Base-by-base conservation (phyloP, 2,888 invertebrate species). In the Dorcus parallelipipedus region DNA sequence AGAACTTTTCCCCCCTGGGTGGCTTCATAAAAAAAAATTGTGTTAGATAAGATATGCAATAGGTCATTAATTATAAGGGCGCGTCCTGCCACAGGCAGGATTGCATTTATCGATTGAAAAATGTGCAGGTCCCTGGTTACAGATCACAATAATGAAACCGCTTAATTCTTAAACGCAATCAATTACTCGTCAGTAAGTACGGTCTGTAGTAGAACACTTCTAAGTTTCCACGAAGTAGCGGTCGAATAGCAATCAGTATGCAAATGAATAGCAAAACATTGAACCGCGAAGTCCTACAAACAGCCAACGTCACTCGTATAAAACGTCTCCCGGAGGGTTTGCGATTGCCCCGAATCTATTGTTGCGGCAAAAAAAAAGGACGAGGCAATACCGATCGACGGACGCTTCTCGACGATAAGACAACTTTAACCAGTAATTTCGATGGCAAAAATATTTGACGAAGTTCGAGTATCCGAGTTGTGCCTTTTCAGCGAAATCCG, bases 201-300 rank as follows among this genome's bases (percentile, higher is more conserved):
- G 39, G 39, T 51, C 45, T 49, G 40, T 51, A 42, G 47, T 47
- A 49, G 58, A 58, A 58, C 58, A 54, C 50, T 54, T 43, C 42
- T 54, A 50, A 58, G 52, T 54, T 58, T 58, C 52, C 48, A 50
- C 49, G 51, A 64, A 61, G 59, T 56, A 63, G 49, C 52, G 58
- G 59, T 58, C 62, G 55, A 63, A 61, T 55, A 54, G 62, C 62
- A 67, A 67, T 68, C 63, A 66, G 63, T 66, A 68, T 68, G 67
- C 65, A 67, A 68, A 68, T 68, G 64, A 60, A 64, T 60, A 61
- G 59, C 59, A 61, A 62, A 64, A 63, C 59, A 61, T 48, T 54
- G 58, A 52, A 45, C 56, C 49, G 33, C 39, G 38, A 45, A 54
- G 45, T 54, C 33, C 45, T 10, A 54, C 54, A 45, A 45, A 45